These are phyloP conservation scores for Mobula hypostoma DNA, from an alignment of 2,113 vertebrate genomes.

Conservation along the genomic window DNA sequence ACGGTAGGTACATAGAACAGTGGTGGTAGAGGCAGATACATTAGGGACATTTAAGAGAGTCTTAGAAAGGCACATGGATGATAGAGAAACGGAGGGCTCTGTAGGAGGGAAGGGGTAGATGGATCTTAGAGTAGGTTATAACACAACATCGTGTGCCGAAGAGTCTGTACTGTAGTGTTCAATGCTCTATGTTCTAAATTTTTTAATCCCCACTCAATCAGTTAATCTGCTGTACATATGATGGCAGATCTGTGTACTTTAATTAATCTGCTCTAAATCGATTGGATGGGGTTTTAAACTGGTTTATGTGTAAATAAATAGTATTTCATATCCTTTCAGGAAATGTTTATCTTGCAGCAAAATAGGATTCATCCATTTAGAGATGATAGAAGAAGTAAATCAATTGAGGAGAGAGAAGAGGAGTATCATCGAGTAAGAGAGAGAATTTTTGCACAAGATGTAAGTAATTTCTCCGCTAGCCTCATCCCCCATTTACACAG, in stretches of 20 bases:
- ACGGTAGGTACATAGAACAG: too few species aligned
- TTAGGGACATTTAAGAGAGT: too few species aligned
- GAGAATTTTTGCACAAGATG: constrained; percentile 91
- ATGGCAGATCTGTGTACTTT: constrained; percentile 27
- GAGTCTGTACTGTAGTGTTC: too few species aligned
- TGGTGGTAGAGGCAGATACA: too few species aligned
- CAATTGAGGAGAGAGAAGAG: constrained; percentile 94
- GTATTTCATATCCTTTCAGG: constrained; percentile 38
- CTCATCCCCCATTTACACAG: constrained; percentile 36
- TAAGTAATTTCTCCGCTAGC: constrained; percentile 56
- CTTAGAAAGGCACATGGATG: too few species aligned
- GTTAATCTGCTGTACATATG: constrained; percentile 29
- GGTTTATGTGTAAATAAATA: constrained; percentile 36
- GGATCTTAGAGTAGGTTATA: too few species aligned
- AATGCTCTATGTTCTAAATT: not conserved
- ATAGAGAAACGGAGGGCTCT: too few species aligned
- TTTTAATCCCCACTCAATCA: constrained; percentile 28
- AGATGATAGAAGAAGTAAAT: constrained; percentile 86
- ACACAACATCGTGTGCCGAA: too few species aligned
- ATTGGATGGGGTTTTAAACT: constrained; percentile 35
- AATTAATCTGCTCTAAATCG: constrained; percentile 20
- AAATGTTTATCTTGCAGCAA: constrained; percentile 53
- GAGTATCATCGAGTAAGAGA: constrained; percentile 90
- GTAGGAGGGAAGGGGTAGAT: too few species aligned
- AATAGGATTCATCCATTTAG: constrained; percentile 79